phyloP scores from a whole-genome alignment of 1,140 invertebrate genomes.

The Hycleus phaleratus region DNA sequence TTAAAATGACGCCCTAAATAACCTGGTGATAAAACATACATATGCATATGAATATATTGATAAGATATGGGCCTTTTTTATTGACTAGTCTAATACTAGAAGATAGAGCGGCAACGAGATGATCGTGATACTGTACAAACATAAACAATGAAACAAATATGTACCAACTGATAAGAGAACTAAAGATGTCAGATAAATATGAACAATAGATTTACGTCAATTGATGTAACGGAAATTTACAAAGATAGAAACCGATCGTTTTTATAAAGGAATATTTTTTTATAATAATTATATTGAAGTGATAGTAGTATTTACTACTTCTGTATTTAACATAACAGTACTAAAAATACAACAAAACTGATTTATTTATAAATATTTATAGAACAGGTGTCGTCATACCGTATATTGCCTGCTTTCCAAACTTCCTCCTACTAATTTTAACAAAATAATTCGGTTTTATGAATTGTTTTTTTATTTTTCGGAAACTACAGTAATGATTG shows the following conservation, averaged over 20 bases:
- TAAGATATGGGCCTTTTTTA: conserved; percentile 10
- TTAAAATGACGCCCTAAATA: conserved; percentile 13
- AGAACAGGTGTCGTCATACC: no score
- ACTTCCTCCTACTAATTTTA: no score
- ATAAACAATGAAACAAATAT: conserved; percentile 10
- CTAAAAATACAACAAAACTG: no score
- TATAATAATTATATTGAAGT: no score
- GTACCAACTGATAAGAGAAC: conserved; percentile 2
- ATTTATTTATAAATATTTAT: no score
- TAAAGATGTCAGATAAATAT: conserved; percentile 4
- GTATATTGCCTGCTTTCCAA: no score
- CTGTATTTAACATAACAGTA: no score
- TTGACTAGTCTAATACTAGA: conserved; percentile 5
- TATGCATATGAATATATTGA: conserved; percentile 8
- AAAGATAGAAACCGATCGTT: neutral
- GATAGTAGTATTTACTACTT: no score
- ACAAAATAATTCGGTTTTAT: no score
- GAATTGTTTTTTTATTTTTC: no score
- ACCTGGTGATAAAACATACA: conserved; percentile 8
- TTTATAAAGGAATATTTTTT: no score
- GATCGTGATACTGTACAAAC: neutral
- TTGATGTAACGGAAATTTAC: conserved; percentile 1
- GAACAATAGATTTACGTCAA: conserved; percentile 12
- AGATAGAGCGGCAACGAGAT: neutral
- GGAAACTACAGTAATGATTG: no score